phyloP scores from a whole-genome alignment of 2,113 vertebrate genomes.

The Chaetodon trifascialis region DNA sequence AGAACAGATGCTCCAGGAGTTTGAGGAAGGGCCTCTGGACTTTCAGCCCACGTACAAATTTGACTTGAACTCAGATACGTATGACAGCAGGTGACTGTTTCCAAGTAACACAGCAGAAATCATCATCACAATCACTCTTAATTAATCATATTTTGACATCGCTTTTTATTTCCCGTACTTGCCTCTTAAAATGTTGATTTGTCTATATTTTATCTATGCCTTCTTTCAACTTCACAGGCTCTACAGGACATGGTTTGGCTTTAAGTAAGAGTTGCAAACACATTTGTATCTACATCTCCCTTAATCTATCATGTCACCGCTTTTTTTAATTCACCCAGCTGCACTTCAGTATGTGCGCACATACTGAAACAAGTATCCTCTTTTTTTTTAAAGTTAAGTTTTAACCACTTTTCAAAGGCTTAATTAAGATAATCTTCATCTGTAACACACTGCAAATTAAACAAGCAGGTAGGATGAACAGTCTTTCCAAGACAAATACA shows the following conservation, averaged over 20 bases:
- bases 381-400: not conserved
- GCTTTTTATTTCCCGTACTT: not conserved
- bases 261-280: constrained; percentile 85
- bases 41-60: constrained; percentile 98
- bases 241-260: constrained; percentile 86
- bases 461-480: constrained; percentile 1
- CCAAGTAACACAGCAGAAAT: not conserved
- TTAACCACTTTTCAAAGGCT: not conserved
- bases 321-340: constrained; percentile 21
- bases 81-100: constrained; percentile 88
- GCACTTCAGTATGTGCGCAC: not conserved
- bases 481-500: constrained; percentile 17
- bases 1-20: constrained; percentile 88
- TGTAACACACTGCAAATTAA: not conserved
- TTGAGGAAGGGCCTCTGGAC: constrained; percentile 91
- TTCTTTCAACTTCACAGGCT: constrained; percentile 80
- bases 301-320: not conserved
- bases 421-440: not conserved
- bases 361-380: not conserved
- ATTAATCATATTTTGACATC: not conserved
- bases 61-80: constrained; percentile 89
- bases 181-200: not conserved
- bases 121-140: not conserved
- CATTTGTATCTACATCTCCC: constrained; percentile 18
- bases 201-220: constrained; percentile 18